Evolutionary conservation across 2,113 vertebrate genomes (phyloP), one percentile per base, ranked within the genome.

Genomic region (Pomatostomus ruficeps): DNA sequence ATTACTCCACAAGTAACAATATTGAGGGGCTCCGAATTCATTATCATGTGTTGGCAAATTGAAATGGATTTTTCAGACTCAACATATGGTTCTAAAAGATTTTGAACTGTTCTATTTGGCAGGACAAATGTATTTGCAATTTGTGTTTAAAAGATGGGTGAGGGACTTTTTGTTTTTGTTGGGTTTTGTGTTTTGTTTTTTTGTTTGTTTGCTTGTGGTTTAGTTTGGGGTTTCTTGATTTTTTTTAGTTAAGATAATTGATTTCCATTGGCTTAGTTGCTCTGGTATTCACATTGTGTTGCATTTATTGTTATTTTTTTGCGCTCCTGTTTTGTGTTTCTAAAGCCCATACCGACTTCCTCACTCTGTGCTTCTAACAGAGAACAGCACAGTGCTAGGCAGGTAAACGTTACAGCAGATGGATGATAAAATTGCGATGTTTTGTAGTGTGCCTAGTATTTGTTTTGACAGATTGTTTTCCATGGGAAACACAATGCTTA

Each of bases 281-380:
- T 95, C 21, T 79, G 62, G 4, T 85, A 59, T 77, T 89, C 49
- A 85, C 19, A 14, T 36, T 67, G 24, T 40, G 24, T 71, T 94
- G 40, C 46, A 26, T 89, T 92, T 78, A 18, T 59, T 71, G 63
- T 66, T 66, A 2, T 46, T 55, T 73, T 85, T 79, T 78, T 79
- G 8, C 14, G 43, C 25, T 91, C 20, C 15, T 15, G 2, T 82
- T 95, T 89, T 95, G 15, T 95, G n/a, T 95, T 96, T 96, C 94
- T 91, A 66, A 98, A 99, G 98, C 97, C 93, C 59, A 72, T 97
- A 85, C 94, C 51, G 14, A 96, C 96, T 97, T 98, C 97, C 28
- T 97, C 97, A 97, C 65, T 98, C 95, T 97, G 95, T 76, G 13
- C 95, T 94, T 97, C 96, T 61, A 92, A 96, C 97, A 98, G 97